These are phyloP conservation scores for Lasioglossum albipes DNA, from an alignment of 1,140 invertebrate genomes.

Conservation along the genomic window DNA sequence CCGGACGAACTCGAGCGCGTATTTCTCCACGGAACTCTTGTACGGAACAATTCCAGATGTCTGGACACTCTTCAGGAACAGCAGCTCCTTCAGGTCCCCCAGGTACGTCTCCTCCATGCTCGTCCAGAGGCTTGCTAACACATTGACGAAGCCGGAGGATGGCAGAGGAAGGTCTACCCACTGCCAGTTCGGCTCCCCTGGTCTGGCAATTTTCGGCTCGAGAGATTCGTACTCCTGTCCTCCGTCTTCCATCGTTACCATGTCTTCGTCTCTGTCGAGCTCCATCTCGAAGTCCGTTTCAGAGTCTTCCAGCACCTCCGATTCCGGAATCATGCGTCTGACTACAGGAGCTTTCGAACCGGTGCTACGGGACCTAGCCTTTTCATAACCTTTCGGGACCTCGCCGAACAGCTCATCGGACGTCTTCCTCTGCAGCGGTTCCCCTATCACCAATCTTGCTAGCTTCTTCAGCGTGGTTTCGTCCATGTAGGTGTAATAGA, in stretches of 20 bases:
- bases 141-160: conserved; percentile 66
- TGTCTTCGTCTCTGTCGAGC: neutral
- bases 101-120: conserved; percentile 81
- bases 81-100: conserved; percentile 79
- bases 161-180: conserved; percentile 78
- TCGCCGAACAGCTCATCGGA: conserved; percentile 80
- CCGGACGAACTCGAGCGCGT: conserved; percentile 80
- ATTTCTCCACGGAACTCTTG: conserved; percentile 76
- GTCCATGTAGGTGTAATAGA: conserved; percentile 82
- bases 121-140: conserved; percentile 81
- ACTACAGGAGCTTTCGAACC: conserved; percentile 24
- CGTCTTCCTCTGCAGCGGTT: conserved; percentile 73
- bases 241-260: neutral
- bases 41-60: conserved; percentile 80
- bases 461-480: conserved; percentile 79
- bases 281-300: neutral
- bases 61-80: conserved; percentile 80
- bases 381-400: conserved; percentile 69
- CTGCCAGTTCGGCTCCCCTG: conserved; percentile 80
- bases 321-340: conserved; percentile 12
- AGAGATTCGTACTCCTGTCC: neutral
- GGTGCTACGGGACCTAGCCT: neutral
- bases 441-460: conserved; percentile 81
- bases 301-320: no score
- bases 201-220: conserved; percentile 28